Evolutionary conservation across 2,113 vertebrate genomes (phyloP).

Genomic region (Apteryx owenii): DNA sequence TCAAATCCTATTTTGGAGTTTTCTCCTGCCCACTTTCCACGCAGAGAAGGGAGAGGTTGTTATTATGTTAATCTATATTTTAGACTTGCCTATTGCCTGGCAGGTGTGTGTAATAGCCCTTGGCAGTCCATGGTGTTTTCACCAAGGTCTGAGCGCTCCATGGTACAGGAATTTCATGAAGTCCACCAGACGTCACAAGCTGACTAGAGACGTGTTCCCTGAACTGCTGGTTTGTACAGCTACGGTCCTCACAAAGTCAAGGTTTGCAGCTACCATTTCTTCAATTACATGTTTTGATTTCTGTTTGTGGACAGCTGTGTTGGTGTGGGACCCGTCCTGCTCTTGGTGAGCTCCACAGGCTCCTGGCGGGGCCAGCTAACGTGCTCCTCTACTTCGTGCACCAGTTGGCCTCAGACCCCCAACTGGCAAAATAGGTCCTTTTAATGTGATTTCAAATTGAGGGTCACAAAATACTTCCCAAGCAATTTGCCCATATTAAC

Average conservation of each 20-base stretch:
- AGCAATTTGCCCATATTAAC: not conserved
- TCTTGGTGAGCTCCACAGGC: not conserved
- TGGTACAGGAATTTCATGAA: not conserved
- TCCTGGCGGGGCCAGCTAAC: not conserved
- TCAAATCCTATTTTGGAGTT: not conserved
- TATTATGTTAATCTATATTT: not conserved
- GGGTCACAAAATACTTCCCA: not conserved
- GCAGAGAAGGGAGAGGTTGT: not conserved
- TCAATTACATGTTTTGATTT: not conserved
- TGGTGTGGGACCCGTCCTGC: not conserved
- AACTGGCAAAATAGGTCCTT: not conserved
- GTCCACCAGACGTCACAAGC: not conserved
- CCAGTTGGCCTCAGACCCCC: not conserved
- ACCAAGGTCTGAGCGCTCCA: not conserved
- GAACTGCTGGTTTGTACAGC: rapidly evolving
- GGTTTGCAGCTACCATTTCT: not conserved
- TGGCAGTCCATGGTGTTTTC: not conserved
- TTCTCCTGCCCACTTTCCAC: not conserved
- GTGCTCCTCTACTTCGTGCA: not conserved
- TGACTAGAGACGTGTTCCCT: not conserved
- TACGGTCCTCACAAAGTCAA: not conserved
- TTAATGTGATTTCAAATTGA: not conserved
- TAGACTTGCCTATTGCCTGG: not conserved
- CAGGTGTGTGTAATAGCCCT: not conserved
- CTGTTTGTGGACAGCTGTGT: not conserved